Percentiles rank a stretch among this genome's conserved stretches.
phyloP scores from a whole-genome alignment of 1,140 invertebrate species.

The Drosophila eugracilis region DNA sequence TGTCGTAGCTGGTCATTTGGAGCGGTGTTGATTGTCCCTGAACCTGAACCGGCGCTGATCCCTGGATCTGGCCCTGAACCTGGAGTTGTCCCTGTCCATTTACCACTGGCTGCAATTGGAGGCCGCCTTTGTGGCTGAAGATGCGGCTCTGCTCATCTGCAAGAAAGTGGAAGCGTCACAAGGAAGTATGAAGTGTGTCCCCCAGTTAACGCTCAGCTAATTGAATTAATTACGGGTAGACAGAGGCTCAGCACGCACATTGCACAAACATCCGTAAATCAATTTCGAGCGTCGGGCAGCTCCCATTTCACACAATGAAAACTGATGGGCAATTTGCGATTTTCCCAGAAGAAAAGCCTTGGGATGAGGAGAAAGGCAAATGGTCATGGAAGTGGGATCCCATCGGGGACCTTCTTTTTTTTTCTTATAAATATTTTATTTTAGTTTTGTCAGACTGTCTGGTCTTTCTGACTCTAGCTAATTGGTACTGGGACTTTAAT shows the following conservation, averaged over 20 bases:
- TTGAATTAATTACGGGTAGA: constrained; percentile 77
- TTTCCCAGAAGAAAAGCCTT: constrained; percentile 66
- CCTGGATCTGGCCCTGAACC: constrained; percentile 19
- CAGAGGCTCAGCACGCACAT: constrained; percentile 43
- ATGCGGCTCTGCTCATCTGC: constrained; percentile 86
- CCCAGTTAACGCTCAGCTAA: constrained; percentile 67
- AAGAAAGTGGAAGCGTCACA: constrained; percentile 42
- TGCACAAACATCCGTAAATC: constrained; percentile 76
- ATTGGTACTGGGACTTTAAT: constrained; percentile 38
- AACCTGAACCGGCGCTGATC: constrained; percentile 40
- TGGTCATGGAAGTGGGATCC: constrained; percentile 13
- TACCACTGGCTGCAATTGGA: constrained; percentile 85
- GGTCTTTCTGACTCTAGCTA: constrained; percentile 1
- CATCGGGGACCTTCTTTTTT: too few species aligned
- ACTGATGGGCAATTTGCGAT: constrained; percentile 73
- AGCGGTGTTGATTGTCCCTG: constrained; percentile 55
- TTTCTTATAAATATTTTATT: constrained; percentile 60
- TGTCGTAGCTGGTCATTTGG: constrained; percentile 47
- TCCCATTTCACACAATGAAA: constrained; percentile 73
- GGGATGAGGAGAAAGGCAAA: constrained; percentile 1
- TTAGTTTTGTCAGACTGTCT: constrained; percentile 9
- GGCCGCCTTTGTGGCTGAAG: constrained; percentile 89
- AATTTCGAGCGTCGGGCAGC: constrained; percentile 62
- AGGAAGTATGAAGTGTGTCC: constrained; percentile 67
- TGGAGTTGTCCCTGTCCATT: constrained; percentile 34